phyloP scores from a whole-genome alignment of 2,888 invertebrate species.

The Heliothis peltigera region DNA sequence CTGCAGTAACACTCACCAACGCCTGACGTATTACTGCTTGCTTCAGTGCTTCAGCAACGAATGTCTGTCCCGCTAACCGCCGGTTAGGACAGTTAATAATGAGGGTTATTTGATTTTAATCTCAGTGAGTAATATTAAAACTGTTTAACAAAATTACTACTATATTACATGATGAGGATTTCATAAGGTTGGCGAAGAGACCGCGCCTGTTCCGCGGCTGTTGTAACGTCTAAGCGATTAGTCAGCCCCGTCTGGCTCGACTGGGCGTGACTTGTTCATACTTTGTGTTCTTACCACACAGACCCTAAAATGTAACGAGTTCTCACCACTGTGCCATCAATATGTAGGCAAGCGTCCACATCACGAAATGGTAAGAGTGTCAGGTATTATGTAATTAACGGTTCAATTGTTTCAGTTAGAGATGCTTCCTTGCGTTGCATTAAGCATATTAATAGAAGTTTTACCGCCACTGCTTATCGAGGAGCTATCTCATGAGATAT shows the following conservation, averaged over 20 bases:
- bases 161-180: no score
- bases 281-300: conserved; percentile 21
- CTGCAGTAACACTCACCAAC: conserved; percentile 2
- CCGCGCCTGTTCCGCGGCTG: not conserved
- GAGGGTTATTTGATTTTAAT: no score
- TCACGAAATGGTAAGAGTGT: not conserved
- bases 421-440: no score
- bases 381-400: not conserved
- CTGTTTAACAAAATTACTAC: no score
- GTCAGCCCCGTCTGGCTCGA: conserved; percentile 10
- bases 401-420: not conserved
- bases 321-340: not conserved
- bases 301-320: conserved; percentile 10
- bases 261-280: conserved; percentile 1
- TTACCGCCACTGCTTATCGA: no score
- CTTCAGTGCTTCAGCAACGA: not conserved
- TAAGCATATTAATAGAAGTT: no score
- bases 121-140: no score
- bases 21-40: not conserved
- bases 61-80: no score
- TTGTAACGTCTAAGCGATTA: conserved; percentile 8
- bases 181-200: conserved; percentile 4
- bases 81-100: no score
- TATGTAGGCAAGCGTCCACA: not conserved
- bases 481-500: no score